Evolutionary conservation across 2,113 vertebrate species (phyloP), one percentile per base, ranked within the genome.

Genomic region (Hippocampus guttulatus): DNA sequence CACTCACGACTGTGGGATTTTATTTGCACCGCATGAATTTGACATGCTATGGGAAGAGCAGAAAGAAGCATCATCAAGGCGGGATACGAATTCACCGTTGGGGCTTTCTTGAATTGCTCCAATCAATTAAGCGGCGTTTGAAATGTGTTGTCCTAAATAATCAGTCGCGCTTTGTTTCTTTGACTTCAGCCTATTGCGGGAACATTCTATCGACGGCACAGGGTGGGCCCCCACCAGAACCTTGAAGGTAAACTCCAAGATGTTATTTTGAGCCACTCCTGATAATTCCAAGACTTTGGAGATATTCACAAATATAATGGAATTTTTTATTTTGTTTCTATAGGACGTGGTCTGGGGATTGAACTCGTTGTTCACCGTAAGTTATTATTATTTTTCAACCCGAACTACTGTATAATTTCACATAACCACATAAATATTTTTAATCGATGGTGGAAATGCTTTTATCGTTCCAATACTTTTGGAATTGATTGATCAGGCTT

Each of bases 331-430:
- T 70, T 15, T 2, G 3, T 67, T 57, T 70, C 66, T 93, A 91
- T 81, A 99, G 97, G 97, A 99, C 80, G 95, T 99, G 58, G 96
- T 99, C 62, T 99, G 97, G 97, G 97, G 97, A 77, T 89, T 99
- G 86, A 99, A 98, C 88, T 98, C 96, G 12, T 93, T 99, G 87
- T 99, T 99, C 91, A 99, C 97, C 74, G 97, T 99, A 94, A 98
- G 96, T 96, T 57, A 3, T 43, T 2, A 11, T 38, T 38, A 38
- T 38, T 38, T 38, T 38, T 38, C 33, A 38, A 30, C 30, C 30
- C 3, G 30, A 30, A 38, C 5, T 38, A 27, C 25, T 27, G 25
- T 27, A 38, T 38, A 38, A 38, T 38, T 38, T 38, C 33, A 6
- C 33, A 6, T 38, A 2, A 38, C 5, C 30, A 33, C 30, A 33